These are phyloP conservation scores for Pherbina coryleti DNA, from an alignment of 2,888 invertebrate species.

Conservation along the genomic window DNA sequence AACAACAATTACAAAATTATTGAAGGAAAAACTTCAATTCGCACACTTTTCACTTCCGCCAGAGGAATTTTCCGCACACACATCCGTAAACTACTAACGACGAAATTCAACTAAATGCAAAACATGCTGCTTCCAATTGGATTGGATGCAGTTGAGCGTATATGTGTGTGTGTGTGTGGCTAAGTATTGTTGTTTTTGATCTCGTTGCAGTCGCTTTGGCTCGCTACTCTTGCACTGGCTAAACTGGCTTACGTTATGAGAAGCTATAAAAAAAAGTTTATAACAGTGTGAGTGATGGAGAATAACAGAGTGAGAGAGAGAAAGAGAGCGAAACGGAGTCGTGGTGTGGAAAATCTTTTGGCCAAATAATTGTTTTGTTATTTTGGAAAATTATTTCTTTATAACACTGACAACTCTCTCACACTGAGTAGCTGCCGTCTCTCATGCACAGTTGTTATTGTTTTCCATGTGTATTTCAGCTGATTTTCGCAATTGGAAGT, in stretches of 20 bases:
- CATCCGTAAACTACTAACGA: slow-evolving; percentile 29
- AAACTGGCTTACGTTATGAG: too few relatives aligned
- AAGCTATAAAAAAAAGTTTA: neutral
- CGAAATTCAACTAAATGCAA: slow-evolving; percentile 38
- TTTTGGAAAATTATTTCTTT: too few relatives aligned
- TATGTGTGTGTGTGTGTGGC: neutral
- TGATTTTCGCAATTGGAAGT: slow-evolving; percentile 29
- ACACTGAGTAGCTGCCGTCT: neutral
- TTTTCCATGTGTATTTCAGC: slow-evolving; percentile 1
- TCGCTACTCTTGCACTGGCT: too few relatives aligned
- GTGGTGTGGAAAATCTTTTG: neutral
- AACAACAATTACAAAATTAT: too few relatives aligned
- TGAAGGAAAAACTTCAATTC: neutral
- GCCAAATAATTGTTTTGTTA: neutral
- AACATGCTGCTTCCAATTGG: slow-evolving; percentile 27
- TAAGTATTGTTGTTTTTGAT: neutral
- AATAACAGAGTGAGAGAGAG: neutral
- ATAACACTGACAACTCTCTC: too few relatives aligned
- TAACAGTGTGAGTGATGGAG: neutral
- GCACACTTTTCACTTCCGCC: neutral
- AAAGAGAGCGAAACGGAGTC: neutral
- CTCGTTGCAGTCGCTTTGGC: neutral
- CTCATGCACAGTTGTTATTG: neutral
- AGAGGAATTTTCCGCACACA: slow-evolving; percentile 10
- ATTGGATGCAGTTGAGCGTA: slow-evolving; percentile 17